A percentile compares a stretch with the other conserved stretches of the same genome.
These are phyloP conservation scores for Tichodroma muraria DNA, from an alignment of 2,113 vertebrate species.

Conservation along the genomic window DNA sequence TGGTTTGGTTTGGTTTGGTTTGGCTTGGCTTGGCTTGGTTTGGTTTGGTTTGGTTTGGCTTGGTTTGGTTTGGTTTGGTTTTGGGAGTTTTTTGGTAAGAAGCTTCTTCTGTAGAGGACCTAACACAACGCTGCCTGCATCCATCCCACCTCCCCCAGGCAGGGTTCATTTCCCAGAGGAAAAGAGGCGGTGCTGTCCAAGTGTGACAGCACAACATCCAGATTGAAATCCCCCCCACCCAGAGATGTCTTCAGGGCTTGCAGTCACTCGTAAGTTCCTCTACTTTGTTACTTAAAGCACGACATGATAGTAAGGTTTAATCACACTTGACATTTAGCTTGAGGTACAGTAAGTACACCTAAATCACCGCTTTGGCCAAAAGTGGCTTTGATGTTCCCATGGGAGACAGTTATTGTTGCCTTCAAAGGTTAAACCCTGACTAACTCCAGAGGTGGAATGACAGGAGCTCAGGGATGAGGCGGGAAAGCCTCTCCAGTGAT, in stretches of 20 bases:
- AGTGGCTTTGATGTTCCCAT: constrained; percentile 35
- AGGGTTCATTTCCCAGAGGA: not conserved
- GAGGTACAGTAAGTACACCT: constrained; percentile 37
- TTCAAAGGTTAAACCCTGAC: constrained; percentile 46
- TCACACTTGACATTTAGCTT: constrained; percentile 60
- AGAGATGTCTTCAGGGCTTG: not conserved
- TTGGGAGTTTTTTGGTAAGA: not conserved
- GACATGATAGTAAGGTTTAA: constrained; percentile 11
- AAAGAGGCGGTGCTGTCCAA: not conserved
- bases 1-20: no score
- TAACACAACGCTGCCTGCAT: not conserved
- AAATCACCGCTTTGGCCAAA: constrained; percentile 52
- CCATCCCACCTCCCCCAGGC: not conserved
- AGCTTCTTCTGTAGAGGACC: not conserved
- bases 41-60: not conserved
- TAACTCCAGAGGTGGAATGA: not conserved
- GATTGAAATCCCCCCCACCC: not conserved
- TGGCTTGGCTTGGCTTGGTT: no score
- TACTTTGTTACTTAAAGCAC: not conserved
- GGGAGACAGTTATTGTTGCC: constrained; percentile 38
- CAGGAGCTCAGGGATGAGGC: not conserved
- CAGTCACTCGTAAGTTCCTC: not conserved
- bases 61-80: not conserved
- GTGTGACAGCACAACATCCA: not conserved
- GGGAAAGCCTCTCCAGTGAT: not conserved